phyloP scores from a whole-genome alignment of 2,797 vertebrate genomes.

The Microcaecilia unicolor region DNA sequence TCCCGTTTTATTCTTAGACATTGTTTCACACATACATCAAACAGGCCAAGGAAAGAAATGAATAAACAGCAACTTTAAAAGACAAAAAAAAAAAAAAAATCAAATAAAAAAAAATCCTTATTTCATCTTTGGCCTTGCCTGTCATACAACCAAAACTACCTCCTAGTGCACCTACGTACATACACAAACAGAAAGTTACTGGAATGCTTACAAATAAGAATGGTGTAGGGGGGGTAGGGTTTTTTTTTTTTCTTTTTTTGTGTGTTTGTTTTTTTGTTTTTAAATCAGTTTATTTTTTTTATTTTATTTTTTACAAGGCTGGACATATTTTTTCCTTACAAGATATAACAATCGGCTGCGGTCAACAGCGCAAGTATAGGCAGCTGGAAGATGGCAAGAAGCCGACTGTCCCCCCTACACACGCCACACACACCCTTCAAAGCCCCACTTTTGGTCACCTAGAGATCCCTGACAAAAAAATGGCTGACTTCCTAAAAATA shows the following conservation, averaged over 20 bases:
- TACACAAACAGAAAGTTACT: constrained; percentile 81
- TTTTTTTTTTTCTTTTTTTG: constrained; percentile 43
- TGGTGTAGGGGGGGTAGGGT: constrained; percentile 58
- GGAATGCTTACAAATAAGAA: constrained; percentile 78
- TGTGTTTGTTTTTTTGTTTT: constrained; percentile 43
- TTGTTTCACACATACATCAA: constrained; percentile 73
- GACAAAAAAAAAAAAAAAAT: constrained; percentile 62
- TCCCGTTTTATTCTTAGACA: constrained; percentile 88
- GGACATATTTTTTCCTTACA: too few species aligned
- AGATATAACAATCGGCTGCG: too few species aligned
- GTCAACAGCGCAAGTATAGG: constrained; percentile 83
- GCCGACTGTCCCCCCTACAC: too few species aligned
- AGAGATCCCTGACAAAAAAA: constrained; percentile 74
- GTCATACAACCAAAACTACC: constrained; percentile 72
- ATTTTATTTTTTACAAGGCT: constrained; percentile 63
- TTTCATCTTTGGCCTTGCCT: constrained; percentile 75
- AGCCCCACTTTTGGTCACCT: constrained; percentile 71
- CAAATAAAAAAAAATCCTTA: constrained; percentile 17
- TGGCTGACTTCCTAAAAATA: constrained; percentile 85
- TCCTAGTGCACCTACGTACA: constrained; percentile 86
- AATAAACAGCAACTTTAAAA: constrained; percentile 78
- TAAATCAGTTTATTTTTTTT: constrained; percentile 38
- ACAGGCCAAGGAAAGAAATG: constrained; percentile 66
- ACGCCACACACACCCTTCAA: constrained; percentile 64
- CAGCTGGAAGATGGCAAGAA: constrained; percentile 50